A percentile compares a stretch with the other conserved stretches of the same genome.
Conservation (phyloP, 1,140 invertebrate species). For the Caenorhabditis latens region DNA sequence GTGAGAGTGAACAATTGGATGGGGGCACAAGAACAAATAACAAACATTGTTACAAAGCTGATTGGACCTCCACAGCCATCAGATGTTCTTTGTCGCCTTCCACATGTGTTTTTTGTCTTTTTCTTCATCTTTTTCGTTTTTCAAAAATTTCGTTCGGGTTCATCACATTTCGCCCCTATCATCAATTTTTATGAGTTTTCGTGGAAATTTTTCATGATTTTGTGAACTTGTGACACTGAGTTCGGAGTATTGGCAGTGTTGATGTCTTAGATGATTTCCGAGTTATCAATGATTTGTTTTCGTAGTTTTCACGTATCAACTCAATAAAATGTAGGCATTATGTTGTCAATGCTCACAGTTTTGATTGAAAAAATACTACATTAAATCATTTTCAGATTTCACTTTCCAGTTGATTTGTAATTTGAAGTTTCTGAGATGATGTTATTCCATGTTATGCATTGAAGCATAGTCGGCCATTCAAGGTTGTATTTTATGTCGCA, state of each 20-base stretch:
- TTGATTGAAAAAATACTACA: background rate
- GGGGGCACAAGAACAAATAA: constrained; percentile 42
- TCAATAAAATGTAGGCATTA: background rate
- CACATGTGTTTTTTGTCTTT: constrained; percentile 11
- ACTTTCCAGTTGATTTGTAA: no score
- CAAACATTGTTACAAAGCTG: constrained; percentile 51
- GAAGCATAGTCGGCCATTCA: no score
- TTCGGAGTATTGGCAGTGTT: background rate
- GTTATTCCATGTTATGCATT: no score
- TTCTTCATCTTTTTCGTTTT: background rate
- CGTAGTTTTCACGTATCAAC: background rate
- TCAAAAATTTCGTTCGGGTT: constrained; percentile 2
- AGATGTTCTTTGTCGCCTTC: constrained; percentile 53
- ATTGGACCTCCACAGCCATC: constrained; percentile 29
- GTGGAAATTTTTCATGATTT: background rate
- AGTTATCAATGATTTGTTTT: constrained; percentile 41
- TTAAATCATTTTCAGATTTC: no score
- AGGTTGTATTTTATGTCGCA: no score
- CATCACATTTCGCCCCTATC: background rate
- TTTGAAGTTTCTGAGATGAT: no score
- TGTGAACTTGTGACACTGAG: background rate
- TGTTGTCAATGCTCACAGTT: background rate
- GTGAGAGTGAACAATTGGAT: constrained; percentile 8
- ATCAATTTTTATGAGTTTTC: constrained; percentile 33
- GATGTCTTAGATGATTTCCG: constrained; percentile 47